Evolutionary conservation across 2,113 vertebrate species (phyloP).

Genomic region (Nymphicus hollandicus): DNA sequence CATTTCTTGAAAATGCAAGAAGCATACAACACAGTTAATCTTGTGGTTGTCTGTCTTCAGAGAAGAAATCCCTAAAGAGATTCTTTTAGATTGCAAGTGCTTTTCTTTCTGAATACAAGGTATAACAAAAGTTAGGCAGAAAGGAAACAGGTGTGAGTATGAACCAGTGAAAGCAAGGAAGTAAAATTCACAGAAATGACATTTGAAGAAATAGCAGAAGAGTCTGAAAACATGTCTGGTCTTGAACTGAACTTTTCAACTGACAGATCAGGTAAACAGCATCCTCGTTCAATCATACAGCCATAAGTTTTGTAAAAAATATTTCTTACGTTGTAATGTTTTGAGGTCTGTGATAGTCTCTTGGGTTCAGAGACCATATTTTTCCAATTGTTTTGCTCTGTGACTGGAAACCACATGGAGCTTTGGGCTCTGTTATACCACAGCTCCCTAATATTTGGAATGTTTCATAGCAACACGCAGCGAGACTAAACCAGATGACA

Average conservation of each 20-base stretch:
- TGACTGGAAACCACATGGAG: constrained; percentile 1
- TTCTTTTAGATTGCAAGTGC: neutral
- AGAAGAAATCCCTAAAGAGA: neutral
- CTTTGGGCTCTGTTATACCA: neutral
- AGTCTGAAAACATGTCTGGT: neutral
- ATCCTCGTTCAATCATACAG: neutral
- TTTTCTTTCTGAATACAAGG: neutral
- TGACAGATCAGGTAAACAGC: neutral
- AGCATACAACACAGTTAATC: neutral
- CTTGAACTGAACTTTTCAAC: neutral
- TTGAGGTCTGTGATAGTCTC: neutral
- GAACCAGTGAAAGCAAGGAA: constrained; percentile 6
- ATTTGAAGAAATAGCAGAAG: neutral
- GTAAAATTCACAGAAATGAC: constrained; percentile 40
- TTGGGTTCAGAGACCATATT: neutral
- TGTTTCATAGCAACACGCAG: constrained; percentile 63
- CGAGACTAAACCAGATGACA: constrained; percentile 23
- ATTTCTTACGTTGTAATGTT: neutral
- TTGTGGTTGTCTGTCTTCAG: neutral
- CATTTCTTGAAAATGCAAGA: neutral
- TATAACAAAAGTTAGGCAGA: neutral
- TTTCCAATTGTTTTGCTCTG: constrained; percentile 44
- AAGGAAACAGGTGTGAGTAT: constrained; percentile 13
- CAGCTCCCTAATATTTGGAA: constrained; percentile 72
- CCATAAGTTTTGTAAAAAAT: neutral